These are phyloP conservation scores for Aurelia aurita DNA, from an alignment of 30 jellyfish, hydroid and myxozoan species.

Conservation along the genomic window DNA sequence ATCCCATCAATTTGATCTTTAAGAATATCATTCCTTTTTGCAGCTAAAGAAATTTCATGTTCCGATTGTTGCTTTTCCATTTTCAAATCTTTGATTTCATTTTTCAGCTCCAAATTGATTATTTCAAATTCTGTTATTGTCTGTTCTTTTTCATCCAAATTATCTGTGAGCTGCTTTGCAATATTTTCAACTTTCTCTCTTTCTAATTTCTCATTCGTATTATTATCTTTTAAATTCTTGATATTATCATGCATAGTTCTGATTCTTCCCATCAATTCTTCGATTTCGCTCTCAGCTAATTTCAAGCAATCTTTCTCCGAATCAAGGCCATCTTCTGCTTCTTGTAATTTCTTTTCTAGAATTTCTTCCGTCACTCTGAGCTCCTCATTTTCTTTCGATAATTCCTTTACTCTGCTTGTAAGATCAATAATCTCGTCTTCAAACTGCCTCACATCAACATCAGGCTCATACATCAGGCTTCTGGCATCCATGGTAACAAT, in stretches of 20 bases:
- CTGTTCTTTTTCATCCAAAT: slow-evolving; percentile 3
- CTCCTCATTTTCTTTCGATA: slow-evolving; percentile 21
- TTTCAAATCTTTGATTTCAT: background rate
- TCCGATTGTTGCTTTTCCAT: slow-evolving; percentile 15
- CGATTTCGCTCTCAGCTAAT: slow-evolving; percentile 62
- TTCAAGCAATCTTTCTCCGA: slow-evolving; percentile 6
- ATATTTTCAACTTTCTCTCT: slow-evolving; percentile 6
- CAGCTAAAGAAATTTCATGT: background rate
- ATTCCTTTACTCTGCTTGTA: background rate
- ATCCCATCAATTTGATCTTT: background rate
- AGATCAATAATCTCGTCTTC: slow-evolving; percentile 24
- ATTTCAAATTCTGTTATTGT: background rate
- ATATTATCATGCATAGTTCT: slow-evolving; percentile 6
- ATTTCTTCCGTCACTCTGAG: background rate
- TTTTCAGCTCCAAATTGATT: background rate
- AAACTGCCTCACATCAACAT: background rate
- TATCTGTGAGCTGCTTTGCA: background rate
- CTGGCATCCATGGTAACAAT: background rate
- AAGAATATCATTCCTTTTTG: background rate
- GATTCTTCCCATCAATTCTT: slow-evolving; percentile 33
- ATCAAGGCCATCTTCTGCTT: background rate
- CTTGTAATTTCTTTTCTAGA: background rate
- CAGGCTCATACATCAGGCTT: slow-evolving; percentile 21
- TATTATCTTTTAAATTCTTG: background rate
- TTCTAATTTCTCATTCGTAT: background rate